Evolutionary conservation across 2,113 vertebrate species (phyloP).

Genomic region (Brienomyrus longianalis): DNA sequence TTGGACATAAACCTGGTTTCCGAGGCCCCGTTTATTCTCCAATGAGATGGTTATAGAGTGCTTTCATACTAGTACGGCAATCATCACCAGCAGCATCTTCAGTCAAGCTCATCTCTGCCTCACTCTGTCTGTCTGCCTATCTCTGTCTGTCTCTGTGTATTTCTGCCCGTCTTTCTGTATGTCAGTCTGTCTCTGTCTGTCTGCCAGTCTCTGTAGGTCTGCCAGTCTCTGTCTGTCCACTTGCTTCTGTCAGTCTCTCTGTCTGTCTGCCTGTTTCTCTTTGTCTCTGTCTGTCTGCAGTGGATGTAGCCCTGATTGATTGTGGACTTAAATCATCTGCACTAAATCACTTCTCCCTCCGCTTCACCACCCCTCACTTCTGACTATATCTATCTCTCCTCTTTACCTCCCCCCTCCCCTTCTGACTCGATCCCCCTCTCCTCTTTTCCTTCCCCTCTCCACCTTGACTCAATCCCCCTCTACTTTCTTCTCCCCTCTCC

Average conservation of each 20-base stretch:
- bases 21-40: neutral
- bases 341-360: neutral
- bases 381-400: neutral
- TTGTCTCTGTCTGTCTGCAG: neutral
- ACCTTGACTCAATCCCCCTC: neutral
- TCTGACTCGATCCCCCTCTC: neutral
- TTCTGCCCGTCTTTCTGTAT: neutral
- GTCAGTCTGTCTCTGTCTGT: neutral
- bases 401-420: neutral
- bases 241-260: too few species aligned
- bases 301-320: neutral
- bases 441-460: neutral
- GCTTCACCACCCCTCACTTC: neutral
- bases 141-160: neutral
- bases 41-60: neutral
- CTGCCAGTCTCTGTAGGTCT: too few species aligned
- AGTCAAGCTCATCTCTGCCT: neutral
- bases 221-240: too few species aligned
- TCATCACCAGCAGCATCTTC: neutral
- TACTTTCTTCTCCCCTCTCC: neutral
- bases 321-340: neutral
- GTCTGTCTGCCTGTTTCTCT: too few species aligned
- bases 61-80: neutral
- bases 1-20: constrained; percentile 6
- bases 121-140: too few species aligned